Evolutionary conservation across 1,140 invertebrate genomes (phyloP), one percentile per base, ranked within the genome.

Genomic region (Eulimnadia texana): DNA sequence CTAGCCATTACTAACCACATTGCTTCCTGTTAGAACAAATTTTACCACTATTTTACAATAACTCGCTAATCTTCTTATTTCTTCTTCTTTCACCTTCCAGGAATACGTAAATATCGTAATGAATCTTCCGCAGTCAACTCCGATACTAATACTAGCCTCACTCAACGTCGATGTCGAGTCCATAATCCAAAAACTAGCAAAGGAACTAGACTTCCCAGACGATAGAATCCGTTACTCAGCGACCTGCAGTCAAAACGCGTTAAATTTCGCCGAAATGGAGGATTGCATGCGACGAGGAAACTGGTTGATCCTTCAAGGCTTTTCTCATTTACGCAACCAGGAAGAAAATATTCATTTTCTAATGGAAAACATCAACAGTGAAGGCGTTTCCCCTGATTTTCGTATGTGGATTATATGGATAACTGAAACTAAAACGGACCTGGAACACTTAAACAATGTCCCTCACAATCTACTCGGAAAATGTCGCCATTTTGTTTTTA

Each of bases 261-360:
- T 61, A n/a, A 54, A 29, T 20, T 54, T 50, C 50, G 50, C 24
- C 16, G 60, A 61, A 54, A 22, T 61, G 28, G 60, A 61, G 50
- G 60, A 61, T 54, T 52, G 50, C 51, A 42, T 61, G 6, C 27
- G 51, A 19, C 51, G 60, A 13, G 60, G 60, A 25, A 61, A 61
- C 27, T 61, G 60, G 60, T 29, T 61, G 10, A 51, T 61, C 13
- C 27, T 61, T 2, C 60, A 54, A 16, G 53, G 51, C 20, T 61
- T 52, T 33, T 28, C 51, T 23, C 60, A 61, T 29, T 42, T 61
- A 11, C 25, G 24, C 11, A 52, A 50, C 20, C 20, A 29, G 50
- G n/a, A 27, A 1, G 33, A 57, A 10, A 57, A 57, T 10, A 27
- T 57, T 23, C 23, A 47, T 9, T 23, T 54, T 13, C 27, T 61